Evolutionary conservation across 2,113 vertebrate species (phyloP).

Genomic region (Rhabdornis inornatus): DNA sequence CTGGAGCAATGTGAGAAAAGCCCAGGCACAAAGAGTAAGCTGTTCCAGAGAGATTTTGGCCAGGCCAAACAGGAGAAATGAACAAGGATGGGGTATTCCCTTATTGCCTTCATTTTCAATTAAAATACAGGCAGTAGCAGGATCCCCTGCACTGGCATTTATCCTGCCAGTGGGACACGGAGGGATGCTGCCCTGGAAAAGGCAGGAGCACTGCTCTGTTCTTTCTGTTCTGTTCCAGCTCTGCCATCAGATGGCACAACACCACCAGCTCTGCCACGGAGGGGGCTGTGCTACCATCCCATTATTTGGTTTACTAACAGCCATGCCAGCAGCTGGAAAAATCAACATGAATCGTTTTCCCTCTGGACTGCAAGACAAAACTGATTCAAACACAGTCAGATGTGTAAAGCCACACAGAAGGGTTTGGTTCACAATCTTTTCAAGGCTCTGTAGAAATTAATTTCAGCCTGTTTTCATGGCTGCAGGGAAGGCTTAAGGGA

Average conservation of each 20-base stretch:
- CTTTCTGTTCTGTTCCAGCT: not conserved
- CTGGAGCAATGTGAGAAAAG: accelerated
- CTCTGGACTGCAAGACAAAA: not conserved
- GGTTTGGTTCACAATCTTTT: not conserved
- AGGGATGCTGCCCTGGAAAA: not conserved
- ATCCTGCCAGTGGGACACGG: not conserved
- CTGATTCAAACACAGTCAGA: not conserved
- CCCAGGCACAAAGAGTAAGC: not conserved
- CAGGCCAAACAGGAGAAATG: not conserved
- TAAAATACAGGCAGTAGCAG: not conserved
- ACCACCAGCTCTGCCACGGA: not conserved
- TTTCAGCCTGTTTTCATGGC: not conserved
- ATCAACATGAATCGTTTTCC: accelerated
- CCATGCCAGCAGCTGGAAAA: not conserved
- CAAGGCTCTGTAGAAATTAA: not conserved
- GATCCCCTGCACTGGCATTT: not conserved
- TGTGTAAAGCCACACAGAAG: not conserved
- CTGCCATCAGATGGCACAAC: slow-evolving; percentile 51
- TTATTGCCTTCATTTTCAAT: not conserved
- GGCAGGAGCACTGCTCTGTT: not conserved
- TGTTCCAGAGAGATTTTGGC: not conserved
- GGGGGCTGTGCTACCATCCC: no score
- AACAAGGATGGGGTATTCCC: not conserved
- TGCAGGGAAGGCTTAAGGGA: not conserved
- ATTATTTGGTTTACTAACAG: accelerated